A percentile compares a stretch with the other conserved stretches of the same genome.
Evolutionary conservation across 2,113 vertebrate genomes (phyloP).

Genomic region (Xiphias gladius): DNA sequence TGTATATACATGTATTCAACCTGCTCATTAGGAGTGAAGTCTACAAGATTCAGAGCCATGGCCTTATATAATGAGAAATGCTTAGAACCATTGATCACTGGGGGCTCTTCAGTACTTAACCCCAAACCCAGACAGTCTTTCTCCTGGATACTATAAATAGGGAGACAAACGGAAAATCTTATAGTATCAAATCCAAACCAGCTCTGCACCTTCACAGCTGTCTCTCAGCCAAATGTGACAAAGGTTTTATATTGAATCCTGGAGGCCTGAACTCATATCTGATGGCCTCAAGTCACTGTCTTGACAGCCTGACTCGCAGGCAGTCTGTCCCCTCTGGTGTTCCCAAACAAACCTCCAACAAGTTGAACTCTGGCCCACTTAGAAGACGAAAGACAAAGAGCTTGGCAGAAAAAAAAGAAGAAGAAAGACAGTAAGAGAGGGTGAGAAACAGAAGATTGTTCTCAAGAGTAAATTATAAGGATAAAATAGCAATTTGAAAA

Average conservation of each 20-base stretch:
- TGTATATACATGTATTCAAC: no score
- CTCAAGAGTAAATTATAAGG: background rate
- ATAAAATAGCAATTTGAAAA: background rate
- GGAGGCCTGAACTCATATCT: conserved; percentile 40
- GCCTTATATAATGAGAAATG: background rate
- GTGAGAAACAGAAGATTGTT: background rate
- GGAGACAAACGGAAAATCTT: background rate
- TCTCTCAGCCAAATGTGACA: conserved; percentile 34
- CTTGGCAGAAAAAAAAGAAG: background rate
- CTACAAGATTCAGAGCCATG: background rate
- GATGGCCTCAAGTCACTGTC: conserved; percentile 32
- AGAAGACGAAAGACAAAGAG: conserved; percentile 21
- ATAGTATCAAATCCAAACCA: background rate
- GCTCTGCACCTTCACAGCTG: background rate
- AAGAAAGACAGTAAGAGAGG: background rate
- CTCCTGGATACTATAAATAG: background rate
- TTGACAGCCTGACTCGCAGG: conserved; percentile 5
- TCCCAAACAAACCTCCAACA: conserved; percentile 60
- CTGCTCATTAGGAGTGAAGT: no score
- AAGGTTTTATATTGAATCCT: conserved; percentile 38
- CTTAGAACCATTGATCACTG: background rate
- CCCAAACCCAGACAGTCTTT: background rate
- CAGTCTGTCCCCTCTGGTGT: conserved; percentile 52
- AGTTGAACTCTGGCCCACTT: conserved; percentile 55
- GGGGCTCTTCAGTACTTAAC: background rate